Evolutionary conservation across 2,113 vertebrate genomes (phyloP), one percentile per base, ranked within the genome.

Genomic region (Argyrosomus japonicus): DNA sequence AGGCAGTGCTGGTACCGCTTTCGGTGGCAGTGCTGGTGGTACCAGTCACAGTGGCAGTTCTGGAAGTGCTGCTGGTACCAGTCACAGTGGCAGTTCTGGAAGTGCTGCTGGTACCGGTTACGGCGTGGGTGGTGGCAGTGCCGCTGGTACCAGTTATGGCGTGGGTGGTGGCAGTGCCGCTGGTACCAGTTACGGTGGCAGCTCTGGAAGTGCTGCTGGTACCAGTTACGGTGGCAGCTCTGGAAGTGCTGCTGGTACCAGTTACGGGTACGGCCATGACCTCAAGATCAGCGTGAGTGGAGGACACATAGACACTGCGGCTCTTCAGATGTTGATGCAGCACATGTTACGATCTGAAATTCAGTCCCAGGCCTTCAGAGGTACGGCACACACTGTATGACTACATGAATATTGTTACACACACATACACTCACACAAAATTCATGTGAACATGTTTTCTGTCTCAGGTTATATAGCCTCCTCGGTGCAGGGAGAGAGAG

Each of bases 401-500:
- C 7, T 0, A 10, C 7, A n/a, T 29, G 4, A 15, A 58, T 15
- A 57, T 4, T 47, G 45, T 4, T 36, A 61, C 19, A 56, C 25
- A 68, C 29, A 61, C 54, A 78, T 6, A 56, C 58, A 70, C 51
- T 43, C n/a, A 57, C 56, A n/a, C 14, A 2, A 9, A 0, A 9
- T 68, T 53, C 36, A 27, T 47, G 3, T 73, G 80, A 1, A 75
- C 15, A 53, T 63, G 0, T 68, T 79, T 87, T 87, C 32, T 81
- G 5, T 58, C 47, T 83, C 83, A 96, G 94, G 81, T 57, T 25
- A 82, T 9, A 19, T 95, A 27, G 9, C 82, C 74, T 95, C 96
- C 11, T 95, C 95, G 45, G 94, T 96, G 67, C 94, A 92, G 86
- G 96, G 94, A 77, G 96, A 94, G 53, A 89, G 87, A 88, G 95